phyloP scores from a whole-genome alignment of 2,797 vertebrate species.

The Diglossa cyanea region DNA sequence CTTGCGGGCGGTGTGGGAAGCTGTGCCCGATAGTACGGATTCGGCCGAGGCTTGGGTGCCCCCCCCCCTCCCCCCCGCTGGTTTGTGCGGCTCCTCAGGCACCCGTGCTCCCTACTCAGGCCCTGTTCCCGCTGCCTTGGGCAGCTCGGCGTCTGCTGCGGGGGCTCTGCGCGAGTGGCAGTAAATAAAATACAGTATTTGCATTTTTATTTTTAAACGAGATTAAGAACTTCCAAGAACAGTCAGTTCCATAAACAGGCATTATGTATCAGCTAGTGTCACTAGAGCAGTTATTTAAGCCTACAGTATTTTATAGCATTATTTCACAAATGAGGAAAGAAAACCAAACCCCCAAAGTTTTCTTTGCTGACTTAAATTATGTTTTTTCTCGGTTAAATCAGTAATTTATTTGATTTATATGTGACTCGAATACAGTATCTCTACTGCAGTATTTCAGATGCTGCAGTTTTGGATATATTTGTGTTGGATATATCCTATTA shows the following conservation, averaged over 20 bases:
- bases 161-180: fast-evolving
- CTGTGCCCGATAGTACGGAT: fast-evolving
- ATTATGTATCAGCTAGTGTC: fast-evolving
- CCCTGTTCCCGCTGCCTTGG: neutral
- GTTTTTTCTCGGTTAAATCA: neutral
- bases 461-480: neutral
- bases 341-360: fast-evolving
- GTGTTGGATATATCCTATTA: too few relatives aligned
- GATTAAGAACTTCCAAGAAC: fast-evolving
- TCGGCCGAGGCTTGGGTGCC: neutral
- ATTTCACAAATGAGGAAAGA: neutral
- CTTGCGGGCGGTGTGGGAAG: neutral
- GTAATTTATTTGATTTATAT: neutral
- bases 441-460: neutral
- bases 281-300: fast-evolving
- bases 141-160: neutral
- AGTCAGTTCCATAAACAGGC: fast-evolving
- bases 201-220: fast-evolving
- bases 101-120: neutral
- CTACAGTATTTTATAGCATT: fast-evolving
- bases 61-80: fast-evolving
- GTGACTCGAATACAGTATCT: neutral
- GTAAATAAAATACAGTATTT: neutral
- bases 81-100: neutral
- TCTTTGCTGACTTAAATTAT: neutral